Conservation (phyloP, 2,113 vertebrate genomes). For the Empidonax traillii region DNA sequence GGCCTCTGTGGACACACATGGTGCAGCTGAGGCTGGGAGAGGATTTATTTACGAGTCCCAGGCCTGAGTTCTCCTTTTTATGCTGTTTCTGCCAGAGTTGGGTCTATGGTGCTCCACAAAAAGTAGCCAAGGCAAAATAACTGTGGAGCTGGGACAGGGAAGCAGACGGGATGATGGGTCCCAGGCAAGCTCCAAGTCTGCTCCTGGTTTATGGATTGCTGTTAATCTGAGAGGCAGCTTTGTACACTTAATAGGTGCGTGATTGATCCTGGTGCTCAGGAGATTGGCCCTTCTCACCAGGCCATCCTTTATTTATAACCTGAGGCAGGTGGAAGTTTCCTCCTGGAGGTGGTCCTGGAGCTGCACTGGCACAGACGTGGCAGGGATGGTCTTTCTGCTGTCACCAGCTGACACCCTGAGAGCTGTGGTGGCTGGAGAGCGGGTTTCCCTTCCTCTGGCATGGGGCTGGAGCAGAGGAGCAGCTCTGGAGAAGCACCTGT, state of each 20-base stretch:
- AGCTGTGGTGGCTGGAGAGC: accelerated
- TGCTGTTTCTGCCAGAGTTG: neutral
- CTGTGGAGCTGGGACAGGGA: neutral
- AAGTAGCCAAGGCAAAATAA: neutral
- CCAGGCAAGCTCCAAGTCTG: neutral
- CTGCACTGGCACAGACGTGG: accelerated
- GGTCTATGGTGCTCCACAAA: neutral
- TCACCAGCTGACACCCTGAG: neutral
- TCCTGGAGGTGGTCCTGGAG: neutral
- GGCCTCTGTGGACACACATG: neutral
- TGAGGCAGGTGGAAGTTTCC: neutral
- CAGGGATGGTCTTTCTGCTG: neutral
- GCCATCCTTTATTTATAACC: conserved; percentile 48
- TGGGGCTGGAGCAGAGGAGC: neutral
- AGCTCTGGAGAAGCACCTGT: neutral
- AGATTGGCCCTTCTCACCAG: neutral
- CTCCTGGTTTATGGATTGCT: neutral
- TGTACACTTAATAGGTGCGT: conserved; percentile 24
- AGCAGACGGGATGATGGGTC: neutral
- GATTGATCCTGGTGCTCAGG: conserved; percentile 12
- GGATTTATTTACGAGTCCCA: neutral
- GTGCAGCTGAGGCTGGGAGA: neutral
- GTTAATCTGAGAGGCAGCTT: conserved; percentile 18
- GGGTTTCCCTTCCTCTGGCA: accelerated
- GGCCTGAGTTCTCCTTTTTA: neutral